Conservation (phyloP, 1,140 invertebrate species). For the Monochamus saltuarius region DNA sequence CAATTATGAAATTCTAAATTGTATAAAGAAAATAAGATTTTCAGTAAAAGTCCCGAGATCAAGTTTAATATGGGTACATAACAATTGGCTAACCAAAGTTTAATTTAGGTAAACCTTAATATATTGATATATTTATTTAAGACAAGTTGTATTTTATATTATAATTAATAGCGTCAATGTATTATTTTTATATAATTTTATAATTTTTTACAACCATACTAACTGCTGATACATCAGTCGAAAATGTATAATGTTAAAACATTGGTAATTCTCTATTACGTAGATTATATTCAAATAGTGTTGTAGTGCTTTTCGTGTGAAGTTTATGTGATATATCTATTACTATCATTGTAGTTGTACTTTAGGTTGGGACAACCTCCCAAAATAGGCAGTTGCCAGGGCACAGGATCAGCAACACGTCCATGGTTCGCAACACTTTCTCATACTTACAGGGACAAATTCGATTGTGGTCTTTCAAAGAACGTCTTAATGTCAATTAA, state of each 20-base stretch:
- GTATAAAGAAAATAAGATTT: background rate
- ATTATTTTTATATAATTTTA: constrained; percentile 50
- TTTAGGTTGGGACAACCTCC: constrained; percentile 15
- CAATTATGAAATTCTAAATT: constrained; percentile 32
- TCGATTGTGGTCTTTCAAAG: no score
- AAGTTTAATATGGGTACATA: constrained; percentile 36
- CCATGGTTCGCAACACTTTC: no score
- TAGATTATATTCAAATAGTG: constrained; percentile 44
- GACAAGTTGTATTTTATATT: constrained; percentile 36
- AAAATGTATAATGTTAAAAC: constrained; percentile 27
- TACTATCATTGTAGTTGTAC: constrained; percentile 45
- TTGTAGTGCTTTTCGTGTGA: constrained; percentile 55
- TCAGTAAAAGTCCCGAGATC: background rate
- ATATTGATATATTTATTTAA: constrained; percentile 41
- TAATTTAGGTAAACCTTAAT: constrained; percentile 38
- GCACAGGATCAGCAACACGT: constrained; percentile 5
- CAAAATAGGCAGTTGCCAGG: constrained; percentile 18
- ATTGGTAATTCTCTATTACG: constrained; percentile 42
- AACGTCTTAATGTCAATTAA: no score
- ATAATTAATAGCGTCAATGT: constrained; percentile 35
- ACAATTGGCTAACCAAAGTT: constrained; percentile 46
- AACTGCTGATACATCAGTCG: constrained; percentile 22
- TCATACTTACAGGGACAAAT: no score
- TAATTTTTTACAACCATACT: constrained; percentile 41
- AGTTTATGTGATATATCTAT: constrained; percentile 54